Evolutionary conservation across 2,113 vertebrate genomes (phyloP), one percentile per base, ranked within the genome.

Genomic region (Pterocles orientalis): DNA sequence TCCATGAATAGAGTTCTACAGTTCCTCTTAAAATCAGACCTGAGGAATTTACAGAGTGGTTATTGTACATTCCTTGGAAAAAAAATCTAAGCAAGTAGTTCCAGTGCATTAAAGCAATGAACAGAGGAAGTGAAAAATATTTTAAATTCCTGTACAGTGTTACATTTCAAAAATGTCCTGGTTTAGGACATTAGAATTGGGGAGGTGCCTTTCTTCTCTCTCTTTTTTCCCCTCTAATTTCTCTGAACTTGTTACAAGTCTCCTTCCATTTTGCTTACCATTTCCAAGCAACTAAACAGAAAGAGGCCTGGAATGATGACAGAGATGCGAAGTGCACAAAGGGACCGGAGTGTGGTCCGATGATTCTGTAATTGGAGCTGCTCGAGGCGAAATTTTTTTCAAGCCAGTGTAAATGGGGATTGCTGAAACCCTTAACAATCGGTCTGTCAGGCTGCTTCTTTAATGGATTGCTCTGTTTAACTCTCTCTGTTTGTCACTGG

Each of bases 241-340:
- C 95, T 94, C 93, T 93, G 94, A 97, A 97, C 89, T 97, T 94
- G 83, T 94, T 96, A 96, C 95, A 97, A 97, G 92, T 70, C 76
- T 96, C 85, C 90, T 97, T 97, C 95, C 96, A 97, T 97, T 97
- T 92, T 94, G 81, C 92, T 97, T 95, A 95, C 95, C 94, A 96
- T 96, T 97, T 95, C 95, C 95, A 97, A 96, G 96, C 75, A 26
- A 97, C 96, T 94, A 96, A 97, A 97, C 87, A 96, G 94, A 96
- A 95, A 68, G 84, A 84, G 88, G 92, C 71, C 28, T 53, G 95
- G 97, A 97, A 94, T 7, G 95, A 90, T 90, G 92, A 96, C 92
- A 96, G 94, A 95, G 95, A 92, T 91, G 93, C 48, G 57, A 95
- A 97, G 85, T 79, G 85, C 68, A 93, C 94, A 96, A 97, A 91